Evolutionary conservation across 1,140 invertebrate species (phyloP), one percentile per base, ranked within the genome.

Genomic region (Rhyacophila brunnea): DNA sequence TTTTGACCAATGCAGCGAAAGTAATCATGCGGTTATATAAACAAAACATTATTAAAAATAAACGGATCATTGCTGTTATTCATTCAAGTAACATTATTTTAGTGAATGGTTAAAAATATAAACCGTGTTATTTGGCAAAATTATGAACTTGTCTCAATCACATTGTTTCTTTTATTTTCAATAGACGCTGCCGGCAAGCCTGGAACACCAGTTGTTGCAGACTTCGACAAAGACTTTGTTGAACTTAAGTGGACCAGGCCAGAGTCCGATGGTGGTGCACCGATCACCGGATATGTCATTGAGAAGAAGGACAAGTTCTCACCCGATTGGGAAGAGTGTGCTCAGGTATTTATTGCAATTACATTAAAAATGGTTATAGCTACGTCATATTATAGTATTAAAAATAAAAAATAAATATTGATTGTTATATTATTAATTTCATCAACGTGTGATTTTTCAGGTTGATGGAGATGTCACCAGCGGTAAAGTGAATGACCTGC

Each of bases 251-350:
- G 96, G 96, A 83, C 83, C 45, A 82, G 87, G 62, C 96, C 96
- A 13, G 81, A 86, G 43, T 82, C 81, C 40, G 93, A 98, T 79
- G 93, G 93, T 15, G 93, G 93, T 3, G 87, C 90, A 6, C 92
- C 92, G 2, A 92, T 97, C 64, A 93, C 89, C 13, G 91, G 91
- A 6, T 98, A 97, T 65, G 78, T 98, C 18, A 93, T 99, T 74
- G 96, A 99, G 72, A 98, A 98, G 81, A 90, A 92, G 66, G 94
- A 96, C 69, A 92, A 94, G 70, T 93, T 90, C 70, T 87, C 84
- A 72, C 89, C 87, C 6, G 87, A 87, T 50, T 92, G 94, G 93
- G 90, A 94, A 70, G 89, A 91, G 69, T 92, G 89, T 75, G 88
- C 87, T 17, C 86, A 93, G 75, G 75, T 77, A 62, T 6, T n/a